Base-by-base conservation (phyloP, 2,888 invertebrate species). In the Eilema griseolum region DNA sequence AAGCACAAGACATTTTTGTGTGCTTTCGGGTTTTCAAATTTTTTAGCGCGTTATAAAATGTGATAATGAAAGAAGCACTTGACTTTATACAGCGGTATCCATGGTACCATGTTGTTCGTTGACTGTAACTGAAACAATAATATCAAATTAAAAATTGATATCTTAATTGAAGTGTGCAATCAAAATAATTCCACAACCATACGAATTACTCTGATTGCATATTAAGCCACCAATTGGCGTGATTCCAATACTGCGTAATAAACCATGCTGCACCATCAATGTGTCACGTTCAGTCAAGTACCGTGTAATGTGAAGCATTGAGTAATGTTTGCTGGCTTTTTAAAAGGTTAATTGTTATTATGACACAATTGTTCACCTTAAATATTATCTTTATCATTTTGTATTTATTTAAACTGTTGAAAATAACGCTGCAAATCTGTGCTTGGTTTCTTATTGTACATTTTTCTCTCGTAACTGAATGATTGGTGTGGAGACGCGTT, bases 161-260 rank as follows among this genome's bases (percentile, higher is more conserved):
- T n/a, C n/a, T n/a, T n/a, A n/a, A n/a, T n/a, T n/a, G n/a, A n/a
- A n/a, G n/a, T n/a, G n/a, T 24, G 37, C 37, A 57, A 76, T 78
- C 77, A 76, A 76, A 78, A 79, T 82, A 79, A 83, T 82, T 80
- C 71, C 64, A 69, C 70, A 56, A 72, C 65, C 77, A 81, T 82
- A 84, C 81, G 75, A 83, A 87, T 87, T 83, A 85, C 77, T 79
- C 77, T 83, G 85, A 87, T 86, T 86, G 85, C 85, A 80, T 85
- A 86, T 84, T 84, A 83, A 84, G 57, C 66, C 66, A 66, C 57
- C 78, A 77, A 81, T 79, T 83, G 86, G 86, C 83, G 79, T 73
- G 69, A 75, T 71, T 81, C 82, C 84, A 84, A 79, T 83, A 82
- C 85, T 82, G 85, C 70, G 74, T 79, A 86, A 86, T 86, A 84